Evolutionary conservation across 2,797 vertebrate genomes (phyloP).

Genomic region (Alca torda): DNA sequence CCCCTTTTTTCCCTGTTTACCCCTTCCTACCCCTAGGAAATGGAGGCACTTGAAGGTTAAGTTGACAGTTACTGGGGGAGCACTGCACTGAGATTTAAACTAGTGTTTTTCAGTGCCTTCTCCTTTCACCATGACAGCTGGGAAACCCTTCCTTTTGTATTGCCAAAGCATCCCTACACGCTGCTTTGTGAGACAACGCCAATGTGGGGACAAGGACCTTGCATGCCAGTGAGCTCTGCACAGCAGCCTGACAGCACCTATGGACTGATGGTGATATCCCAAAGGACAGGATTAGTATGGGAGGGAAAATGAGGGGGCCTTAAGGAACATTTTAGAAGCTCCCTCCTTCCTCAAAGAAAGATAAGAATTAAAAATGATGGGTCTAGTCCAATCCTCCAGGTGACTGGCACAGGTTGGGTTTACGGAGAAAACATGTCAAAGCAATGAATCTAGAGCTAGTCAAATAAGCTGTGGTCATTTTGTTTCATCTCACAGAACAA

Average conservation of each 20-base stretch:
- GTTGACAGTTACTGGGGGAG: background rate
- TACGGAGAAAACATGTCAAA: background rate
- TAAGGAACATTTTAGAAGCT: background rate
- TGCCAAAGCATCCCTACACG: background rate
- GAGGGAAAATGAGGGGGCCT: background rate
- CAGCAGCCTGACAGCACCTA: background rate
- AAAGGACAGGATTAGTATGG: background rate
- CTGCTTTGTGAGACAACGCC: background rate
- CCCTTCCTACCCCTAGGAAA: background rate
- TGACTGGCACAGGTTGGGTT: background rate
- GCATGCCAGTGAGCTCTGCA: background rate
- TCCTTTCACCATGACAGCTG: background rate
- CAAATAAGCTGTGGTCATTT: background rate
- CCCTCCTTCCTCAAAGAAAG: background rate
- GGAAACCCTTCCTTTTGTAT: background rate
- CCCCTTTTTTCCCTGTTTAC: background rate
- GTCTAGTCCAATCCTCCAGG: background rate
- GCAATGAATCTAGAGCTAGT: background rate
- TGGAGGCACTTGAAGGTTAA: background rate
- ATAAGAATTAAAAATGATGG: background rate
- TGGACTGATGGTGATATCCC: background rate
- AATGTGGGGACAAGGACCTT: background rate
- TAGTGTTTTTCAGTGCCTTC: background rate
- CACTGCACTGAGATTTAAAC: background rate
- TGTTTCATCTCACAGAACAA: background rate